Percentiles rank a stretch among this genome's conserved stretches.
phyloP scores from a whole-genome alignment of 2,888 invertebrate genomes.

The Nasonia oneida region DNA sequence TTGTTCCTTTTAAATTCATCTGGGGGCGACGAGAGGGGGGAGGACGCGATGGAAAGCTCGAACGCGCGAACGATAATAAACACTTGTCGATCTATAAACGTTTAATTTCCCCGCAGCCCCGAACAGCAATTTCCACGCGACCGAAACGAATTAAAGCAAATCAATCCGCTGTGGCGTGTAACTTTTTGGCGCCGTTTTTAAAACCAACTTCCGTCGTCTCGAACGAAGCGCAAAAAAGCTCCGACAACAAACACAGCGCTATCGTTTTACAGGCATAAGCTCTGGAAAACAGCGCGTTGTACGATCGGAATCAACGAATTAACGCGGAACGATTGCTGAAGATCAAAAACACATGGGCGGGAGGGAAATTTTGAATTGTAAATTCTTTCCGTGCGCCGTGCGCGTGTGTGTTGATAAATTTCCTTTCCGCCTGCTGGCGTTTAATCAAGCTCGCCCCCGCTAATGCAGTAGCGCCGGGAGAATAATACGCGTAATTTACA shows the following conservation, averaged over 20 bases:
- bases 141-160: constrained; percentile 41
- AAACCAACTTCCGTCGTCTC: background rate
- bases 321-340: background rate
- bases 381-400: constrained; percentile 35
- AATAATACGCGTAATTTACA: constrained; percentile 56
- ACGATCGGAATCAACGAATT: constrained; percentile 20
- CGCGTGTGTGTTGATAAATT: constrained; percentile 33
- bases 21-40: no score
- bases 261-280: background rate
- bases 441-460: constrained; percentile 38
- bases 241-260: background rate
- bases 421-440: constrained; percentile 20
- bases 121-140: background rate
- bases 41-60: background rate
- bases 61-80: background rate
- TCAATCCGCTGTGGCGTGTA: constrained; percentile 10
- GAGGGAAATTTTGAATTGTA: constrained; percentile 44
- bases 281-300: background rate
- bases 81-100: background rate
- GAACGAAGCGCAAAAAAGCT: background rate
- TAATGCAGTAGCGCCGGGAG: constrained; percentile 10
- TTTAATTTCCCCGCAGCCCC: background rate
- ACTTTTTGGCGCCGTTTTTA: background rate
- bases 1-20: background rate
- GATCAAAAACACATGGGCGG: constrained; percentile 29